Conservation (phyloP, 1,140 invertebrate species). For the Drosophila repleta region DNA sequence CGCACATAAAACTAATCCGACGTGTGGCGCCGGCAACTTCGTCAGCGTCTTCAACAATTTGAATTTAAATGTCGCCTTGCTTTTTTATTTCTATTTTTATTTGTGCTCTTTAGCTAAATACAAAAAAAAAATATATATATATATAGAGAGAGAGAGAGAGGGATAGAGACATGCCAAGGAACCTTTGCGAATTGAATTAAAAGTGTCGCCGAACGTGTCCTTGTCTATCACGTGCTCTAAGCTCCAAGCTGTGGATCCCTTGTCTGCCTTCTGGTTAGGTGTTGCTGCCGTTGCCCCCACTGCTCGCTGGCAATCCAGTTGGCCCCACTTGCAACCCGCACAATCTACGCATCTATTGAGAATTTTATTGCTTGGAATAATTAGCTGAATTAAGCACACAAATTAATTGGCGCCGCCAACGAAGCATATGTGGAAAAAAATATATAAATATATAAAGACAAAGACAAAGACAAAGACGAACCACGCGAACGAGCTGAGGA, state of each 20-base stretch:
- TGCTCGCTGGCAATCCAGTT: background rate
- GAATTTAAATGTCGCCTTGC: conserved; percentile 75
- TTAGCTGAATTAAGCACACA: conserved; percentile 78
- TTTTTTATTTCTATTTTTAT: conserved; percentile 55
- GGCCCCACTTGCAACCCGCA: conserved; percentile 14
- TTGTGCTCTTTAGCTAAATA: conserved; percentile 57
- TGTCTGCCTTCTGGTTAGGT: conserved; percentile 37
- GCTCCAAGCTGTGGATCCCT: background rate
- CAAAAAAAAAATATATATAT: conserved; percentile 28
- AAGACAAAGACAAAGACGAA: conserved; percentile 2
- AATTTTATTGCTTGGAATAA: conserved; percentile 80
- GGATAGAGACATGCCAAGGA: conserved; percentile 45
- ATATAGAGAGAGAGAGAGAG: conserved; percentile 29
- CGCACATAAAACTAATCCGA: conserved; percentile 81
- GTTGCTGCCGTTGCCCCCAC: conserved; percentile 39
- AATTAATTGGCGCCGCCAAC: conserved; percentile 67
- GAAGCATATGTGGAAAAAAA: conserved; percentile 67
- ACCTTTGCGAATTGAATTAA: conserved; percentile 80
- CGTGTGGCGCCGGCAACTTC: conserved; percentile 75
- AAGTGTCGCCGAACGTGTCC: conserved; percentile 60
- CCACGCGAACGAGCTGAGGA: conserved; percentile 15
- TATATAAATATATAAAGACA: background rate
- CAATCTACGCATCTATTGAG: conserved; percentile 71
- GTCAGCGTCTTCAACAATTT: conserved; percentile 78
- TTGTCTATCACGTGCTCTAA: conserved; percentile 21